These are phyloP conservation scores for Neoaliturus tenellus DNA, from an alignment of 2,888 invertebrate species.

Conservation along the genomic window DNA sequence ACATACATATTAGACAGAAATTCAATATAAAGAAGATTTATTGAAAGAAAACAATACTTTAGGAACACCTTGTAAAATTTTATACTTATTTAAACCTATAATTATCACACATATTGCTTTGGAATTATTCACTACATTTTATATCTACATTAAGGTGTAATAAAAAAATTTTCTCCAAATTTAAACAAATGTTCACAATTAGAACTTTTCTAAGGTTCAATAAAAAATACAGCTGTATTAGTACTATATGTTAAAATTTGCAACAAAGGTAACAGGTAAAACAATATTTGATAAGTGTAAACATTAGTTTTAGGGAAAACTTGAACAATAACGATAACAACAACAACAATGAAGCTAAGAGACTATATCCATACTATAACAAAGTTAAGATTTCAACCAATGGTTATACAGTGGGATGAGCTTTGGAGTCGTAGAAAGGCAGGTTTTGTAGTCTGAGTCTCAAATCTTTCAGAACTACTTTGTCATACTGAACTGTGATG, in stretches of 20 bases:
- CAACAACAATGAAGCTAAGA: not conserved
- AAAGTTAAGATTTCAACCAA: not conserved
- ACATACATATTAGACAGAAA: too few relatives aligned
- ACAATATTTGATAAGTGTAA: not conserved
- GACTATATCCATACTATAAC: not conserved
- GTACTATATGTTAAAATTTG: not conserved
- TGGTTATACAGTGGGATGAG: too few relatives aligned
- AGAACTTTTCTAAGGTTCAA: too few relatives aligned
- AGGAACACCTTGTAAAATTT: not conserved
- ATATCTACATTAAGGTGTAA: not conserved
- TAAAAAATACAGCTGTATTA: too few relatives aligned
- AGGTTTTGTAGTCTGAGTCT: too few relatives aligned
- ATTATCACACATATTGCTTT: slow-evolving; percentile 14
- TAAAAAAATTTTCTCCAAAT: not conserved
- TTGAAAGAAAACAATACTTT: not conserved
- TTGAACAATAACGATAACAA: not conserved
- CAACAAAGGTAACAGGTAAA: not conserved
- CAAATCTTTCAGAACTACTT: too few relatives aligned
- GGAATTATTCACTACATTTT: not conserved
- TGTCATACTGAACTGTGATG: too few relatives aligned
- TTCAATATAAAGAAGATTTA: too few relatives aligned
- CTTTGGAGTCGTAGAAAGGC: too few relatives aligned
- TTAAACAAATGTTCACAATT: not conserved
- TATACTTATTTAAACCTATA: not conserved
- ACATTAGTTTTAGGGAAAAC: not conserved